Conservation (phyloP, 2,797 vertebrate genomes). For the Nannoperca australis region DNA sequence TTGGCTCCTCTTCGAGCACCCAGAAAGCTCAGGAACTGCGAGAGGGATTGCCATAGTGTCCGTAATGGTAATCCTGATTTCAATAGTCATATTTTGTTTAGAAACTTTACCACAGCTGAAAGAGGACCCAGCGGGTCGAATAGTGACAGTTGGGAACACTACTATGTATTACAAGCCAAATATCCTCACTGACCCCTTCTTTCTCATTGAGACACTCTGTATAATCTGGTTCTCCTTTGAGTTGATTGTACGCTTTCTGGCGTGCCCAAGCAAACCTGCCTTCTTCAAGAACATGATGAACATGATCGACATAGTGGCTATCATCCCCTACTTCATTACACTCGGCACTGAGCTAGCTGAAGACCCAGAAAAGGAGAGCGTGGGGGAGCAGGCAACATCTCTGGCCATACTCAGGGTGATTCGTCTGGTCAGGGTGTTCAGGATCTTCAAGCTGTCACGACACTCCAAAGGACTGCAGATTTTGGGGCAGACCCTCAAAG, state of each 20-base stretch:
- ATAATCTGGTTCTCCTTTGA: constrained; percentile 99
- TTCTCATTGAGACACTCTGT: constrained; percentile 96
- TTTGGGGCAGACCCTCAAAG: constrained; percentile 98
- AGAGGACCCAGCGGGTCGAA: constrained; percentile 86
- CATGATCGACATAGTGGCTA: constrained; percentile 98
- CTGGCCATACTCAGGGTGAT: constrained; percentile 99
- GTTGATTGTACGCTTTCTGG: constrained; percentile 96
- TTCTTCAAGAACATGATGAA: constrained; percentile 99
- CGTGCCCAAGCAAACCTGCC: constrained; percentile 97
- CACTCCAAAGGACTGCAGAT: constrained; percentile 99
- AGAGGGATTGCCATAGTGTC: constrained; percentile 97
- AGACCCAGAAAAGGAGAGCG: constrained; percentile 89
- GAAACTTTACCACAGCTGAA: constrained; percentile 97
- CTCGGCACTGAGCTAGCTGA: constrained; percentile 98
- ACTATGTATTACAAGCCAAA: constrained; percentile 92
- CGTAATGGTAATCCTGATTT: constrained; percentile 99
- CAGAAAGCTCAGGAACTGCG: constrained; percentile 95
- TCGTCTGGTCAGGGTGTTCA: constrained; percentile 98
- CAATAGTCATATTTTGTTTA: constrained; percentile 99
- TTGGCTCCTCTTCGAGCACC: constrained; percentile 98
- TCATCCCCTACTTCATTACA: constrained; percentile 99
- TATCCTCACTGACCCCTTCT: constrained; percentile 97
- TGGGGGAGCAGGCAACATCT: constrained; percentile 98
- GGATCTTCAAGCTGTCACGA: constrained; percentile 99
- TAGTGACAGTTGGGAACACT: constrained; percentile 87